Evolutionary conservation across 1,140 invertebrate species (phyloP).

Genomic region (Sycobia sp.): DNA sequence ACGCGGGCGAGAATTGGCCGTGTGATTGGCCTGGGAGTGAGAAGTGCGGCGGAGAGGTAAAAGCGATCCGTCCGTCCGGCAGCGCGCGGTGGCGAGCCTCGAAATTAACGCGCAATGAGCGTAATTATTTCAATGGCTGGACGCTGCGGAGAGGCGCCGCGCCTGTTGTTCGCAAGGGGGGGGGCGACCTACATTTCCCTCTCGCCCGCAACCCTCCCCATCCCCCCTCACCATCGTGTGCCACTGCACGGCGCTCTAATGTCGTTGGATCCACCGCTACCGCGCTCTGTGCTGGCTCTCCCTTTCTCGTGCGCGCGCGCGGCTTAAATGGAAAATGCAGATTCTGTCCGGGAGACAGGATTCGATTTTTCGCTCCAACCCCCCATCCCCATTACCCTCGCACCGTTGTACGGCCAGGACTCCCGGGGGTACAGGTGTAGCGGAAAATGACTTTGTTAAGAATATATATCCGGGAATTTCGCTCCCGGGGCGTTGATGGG

Average conservation of each 20-base stretch:
- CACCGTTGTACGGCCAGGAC: no score
- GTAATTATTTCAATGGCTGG: slow-evolving; percentile 57
- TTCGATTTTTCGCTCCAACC: neutral
- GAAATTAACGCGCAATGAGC: slow-evolving; percentile 56
- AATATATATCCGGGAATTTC: no score
- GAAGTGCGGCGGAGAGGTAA: no score
- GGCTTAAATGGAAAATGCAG: no score
- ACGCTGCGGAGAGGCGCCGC: no score
- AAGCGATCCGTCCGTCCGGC: neutral
- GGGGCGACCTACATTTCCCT: slow-evolving; percentile 48
- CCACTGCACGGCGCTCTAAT: slow-evolving; percentile 38
- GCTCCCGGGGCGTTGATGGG: no score
- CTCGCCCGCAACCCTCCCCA: neutral
- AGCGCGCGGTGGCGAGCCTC: slow-evolving; percentile 45
- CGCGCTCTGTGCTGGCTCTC: neutral
- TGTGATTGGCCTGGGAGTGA: no score
- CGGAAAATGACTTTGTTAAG: no score
- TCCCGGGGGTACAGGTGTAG: no score
- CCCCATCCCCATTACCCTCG: neutral
- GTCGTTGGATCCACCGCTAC: slow-evolving; percentile 35
- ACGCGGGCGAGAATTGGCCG: slow-evolving; percentile 11
- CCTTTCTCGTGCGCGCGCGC: slow-evolving; percentile 21
- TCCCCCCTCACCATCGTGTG: no score
- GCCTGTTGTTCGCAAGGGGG: no score
- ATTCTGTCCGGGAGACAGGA: no score